Base-by-base conservation (phyloP, 2,888 invertebrate genomes). In the Cheilosia grossa region DNA sequence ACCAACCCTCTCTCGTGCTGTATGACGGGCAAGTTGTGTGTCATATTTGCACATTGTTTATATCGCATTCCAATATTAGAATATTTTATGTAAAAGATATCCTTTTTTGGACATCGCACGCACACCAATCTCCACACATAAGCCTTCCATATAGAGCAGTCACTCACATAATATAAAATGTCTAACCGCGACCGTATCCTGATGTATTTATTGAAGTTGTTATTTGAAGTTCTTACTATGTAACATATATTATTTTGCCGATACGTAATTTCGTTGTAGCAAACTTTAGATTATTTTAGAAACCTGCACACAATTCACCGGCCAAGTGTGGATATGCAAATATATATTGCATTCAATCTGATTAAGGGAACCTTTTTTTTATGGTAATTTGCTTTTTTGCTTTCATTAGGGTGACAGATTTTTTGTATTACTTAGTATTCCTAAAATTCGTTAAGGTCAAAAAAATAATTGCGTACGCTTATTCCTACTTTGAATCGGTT, bases 51-150 rank as follows among this genome's bases (percentile, higher is more conserved):
- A 77, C 85, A 81, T 75, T 77, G 75, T 85, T 67, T 85, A 81
- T 85, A 85, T 85, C 72, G 81, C 85, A 85, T 85, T 85, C 85
- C 85, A 85, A 85, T 81, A 85, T 85, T 81, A 81, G 81, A 81
- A 81, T 61, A 72, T 85, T 81, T 80, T 72, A 72, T 85, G 37
- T 67, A 70, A 70, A 85, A 81, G 74, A 81, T 81, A 77, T 81
- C 70, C 72, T 81, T 85, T 85, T 85, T 80, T 80, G 83, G 54
- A 75, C 81, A 75, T 63, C 44, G 61, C 79, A 83, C 80, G 80
- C 79, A 80, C 79, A 80, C 82, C 5, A 37, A 5, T 37, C 19
- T 37, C 19, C 66, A 15, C 42, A 64, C 44, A 72, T 80, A 79
- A 83, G 79, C 80, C 74, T 80, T 82, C 40, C 42, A 40, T 64